phyloP scores from a whole-genome alignment of 2,888 invertebrate species.

The Agrotis segetum region DNA sequence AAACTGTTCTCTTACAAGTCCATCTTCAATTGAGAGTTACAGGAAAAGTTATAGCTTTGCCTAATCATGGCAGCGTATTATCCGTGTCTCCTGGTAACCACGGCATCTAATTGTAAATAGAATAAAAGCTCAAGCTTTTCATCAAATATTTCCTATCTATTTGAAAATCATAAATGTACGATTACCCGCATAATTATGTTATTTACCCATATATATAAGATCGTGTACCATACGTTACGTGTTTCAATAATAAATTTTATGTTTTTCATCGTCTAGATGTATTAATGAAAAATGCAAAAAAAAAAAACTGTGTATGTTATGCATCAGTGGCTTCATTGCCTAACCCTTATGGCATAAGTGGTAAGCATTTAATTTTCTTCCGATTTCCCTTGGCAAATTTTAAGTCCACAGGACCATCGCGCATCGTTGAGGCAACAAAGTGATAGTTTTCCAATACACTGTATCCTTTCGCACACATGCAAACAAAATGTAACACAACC shows the following conservation, averaged over 20 bases:
- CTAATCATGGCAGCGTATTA: not conserved
- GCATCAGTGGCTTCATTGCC: not conserved
- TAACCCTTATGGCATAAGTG: slow-evolving; percentile 32
- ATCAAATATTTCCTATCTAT: no score
- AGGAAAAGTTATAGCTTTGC: not conserved
- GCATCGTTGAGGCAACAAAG: slow-evolving; percentile 72
- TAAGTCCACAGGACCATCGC: slow-evolving; percentile 57
- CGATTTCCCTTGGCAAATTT: slow-evolving; percentile 57
- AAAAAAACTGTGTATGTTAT: no score
- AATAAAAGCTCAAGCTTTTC: no score
- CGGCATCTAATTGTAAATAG: not conserved
- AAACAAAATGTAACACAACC: slow-evolving; percentile 83
- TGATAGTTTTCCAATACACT: slow-evolving; percentile 84
- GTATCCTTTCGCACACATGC: slow-evolving; percentile 76
- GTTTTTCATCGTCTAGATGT: no score
- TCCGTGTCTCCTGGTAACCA: not conserved
- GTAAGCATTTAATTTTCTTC: slow-evolving; percentile 44
- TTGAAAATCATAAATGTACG: no score
- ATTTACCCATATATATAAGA: no score
- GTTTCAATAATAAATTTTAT: no score
- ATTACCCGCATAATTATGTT: no score
- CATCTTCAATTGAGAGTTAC: not conserved
- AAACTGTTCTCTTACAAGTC: not conserved
- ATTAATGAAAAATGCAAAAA: no score
- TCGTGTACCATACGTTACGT: no score